Conservation (phyloP, 2,888 invertebrate genomes). For the Netelia fuscicornis region DNA sequence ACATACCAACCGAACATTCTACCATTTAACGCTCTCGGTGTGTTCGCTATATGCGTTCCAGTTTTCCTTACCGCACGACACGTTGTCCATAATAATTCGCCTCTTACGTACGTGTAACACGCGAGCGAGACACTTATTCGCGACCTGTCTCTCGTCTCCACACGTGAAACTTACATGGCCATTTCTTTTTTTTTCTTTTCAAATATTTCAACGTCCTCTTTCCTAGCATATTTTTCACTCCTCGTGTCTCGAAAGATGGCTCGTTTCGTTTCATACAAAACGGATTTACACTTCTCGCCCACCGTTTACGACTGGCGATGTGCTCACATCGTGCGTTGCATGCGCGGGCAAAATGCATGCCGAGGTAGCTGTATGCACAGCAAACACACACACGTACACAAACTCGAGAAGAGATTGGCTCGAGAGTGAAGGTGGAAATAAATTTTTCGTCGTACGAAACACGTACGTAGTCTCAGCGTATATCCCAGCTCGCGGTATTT, state of each 20-base stretch:
- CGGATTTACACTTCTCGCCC: slow-evolving; percentile 18
- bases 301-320: slow-evolving; percentile 7
- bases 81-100: slow-evolving; percentile 61
- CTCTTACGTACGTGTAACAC: slow-evolving; percentile 23
- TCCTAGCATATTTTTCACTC: background rate
- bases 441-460: slow-evolving; percentile 14
- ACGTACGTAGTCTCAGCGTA: background rate
- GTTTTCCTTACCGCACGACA: slow-evolving; percentile 66
- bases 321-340: background rate
- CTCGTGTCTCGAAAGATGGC: background rate
- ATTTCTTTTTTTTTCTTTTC: slow-evolving; percentile 33
- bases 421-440: slow-evolving; percentile 39
- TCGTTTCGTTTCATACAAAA: background rate
- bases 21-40: slow-evolving; percentile 59
- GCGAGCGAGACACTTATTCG: slow-evolving; percentile 17
- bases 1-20: slow-evolving; percentile 55
- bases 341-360: slow-evolving; percentile 11
- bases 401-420: slow-evolving; percentile 27
- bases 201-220: background rate
- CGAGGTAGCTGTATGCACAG: slow-evolving; percentile 4
- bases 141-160: slow-evolving; percentile 33
- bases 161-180: background rate
- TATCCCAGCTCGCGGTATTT: background rate
- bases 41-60: slow-evolving; percentile 59
- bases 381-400: background rate